A percentile compares a stretch with the other conserved stretches of the same genome.
These are phyloP conservation scores for Ctenopoma kingsleyae DNA, from an alignment of 2,797 vertebrate species.

Conservation along the genomic window DNA sequence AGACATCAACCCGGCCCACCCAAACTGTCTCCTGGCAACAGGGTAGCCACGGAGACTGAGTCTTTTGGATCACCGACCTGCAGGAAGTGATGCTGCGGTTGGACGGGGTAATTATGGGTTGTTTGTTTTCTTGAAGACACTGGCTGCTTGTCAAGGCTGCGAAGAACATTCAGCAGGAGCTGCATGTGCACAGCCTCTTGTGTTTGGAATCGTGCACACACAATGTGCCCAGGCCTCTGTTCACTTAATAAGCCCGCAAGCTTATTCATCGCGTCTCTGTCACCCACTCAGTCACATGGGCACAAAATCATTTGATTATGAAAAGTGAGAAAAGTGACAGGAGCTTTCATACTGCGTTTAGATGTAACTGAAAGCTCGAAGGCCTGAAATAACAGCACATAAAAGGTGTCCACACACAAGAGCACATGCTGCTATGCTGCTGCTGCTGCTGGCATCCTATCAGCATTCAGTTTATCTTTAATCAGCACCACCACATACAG, in stretches of 20 bases:
- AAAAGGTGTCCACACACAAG: conserved; percentile 30
- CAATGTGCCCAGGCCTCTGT: conserved; percentile 37
- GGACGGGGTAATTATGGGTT: conserved; percentile 71
- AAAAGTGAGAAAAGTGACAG: conserved; percentile 59
- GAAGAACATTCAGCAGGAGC: conserved; percentile 37
- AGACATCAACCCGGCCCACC: conserved; percentile 58
- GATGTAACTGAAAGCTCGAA: conserved; percentile 54
- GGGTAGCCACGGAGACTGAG: conserved; percentile 76
- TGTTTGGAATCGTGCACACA: conserved; percentile 28
- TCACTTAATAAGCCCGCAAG: conserved; percentile 39
- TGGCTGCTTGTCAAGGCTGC: conserved; percentile 47
- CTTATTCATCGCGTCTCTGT: conserved; percentile 35
- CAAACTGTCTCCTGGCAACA: conserved; percentile 80
- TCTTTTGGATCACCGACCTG: conserved; percentile 55
- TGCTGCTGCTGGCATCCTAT: conserved; percentile 27
- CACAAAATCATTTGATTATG: conserved; percentile 53
- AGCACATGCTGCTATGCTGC: conserved; percentile 15
- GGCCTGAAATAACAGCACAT: conserved; percentile 62
- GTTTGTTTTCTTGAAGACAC: conserved; percentile 65
- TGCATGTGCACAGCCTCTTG: conserved; percentile 34
- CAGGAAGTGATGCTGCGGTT: conserved; percentile 68
- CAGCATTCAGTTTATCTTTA: conserved; percentile 34
- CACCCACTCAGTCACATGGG: conserved; percentile 62
- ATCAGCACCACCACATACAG: conserved; percentile 38
- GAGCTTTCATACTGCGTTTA: conserved; percentile 51